Base-by-base conservation (phyloP, 2,113 vertebrate species). In the Helogale parvula region DNA sequence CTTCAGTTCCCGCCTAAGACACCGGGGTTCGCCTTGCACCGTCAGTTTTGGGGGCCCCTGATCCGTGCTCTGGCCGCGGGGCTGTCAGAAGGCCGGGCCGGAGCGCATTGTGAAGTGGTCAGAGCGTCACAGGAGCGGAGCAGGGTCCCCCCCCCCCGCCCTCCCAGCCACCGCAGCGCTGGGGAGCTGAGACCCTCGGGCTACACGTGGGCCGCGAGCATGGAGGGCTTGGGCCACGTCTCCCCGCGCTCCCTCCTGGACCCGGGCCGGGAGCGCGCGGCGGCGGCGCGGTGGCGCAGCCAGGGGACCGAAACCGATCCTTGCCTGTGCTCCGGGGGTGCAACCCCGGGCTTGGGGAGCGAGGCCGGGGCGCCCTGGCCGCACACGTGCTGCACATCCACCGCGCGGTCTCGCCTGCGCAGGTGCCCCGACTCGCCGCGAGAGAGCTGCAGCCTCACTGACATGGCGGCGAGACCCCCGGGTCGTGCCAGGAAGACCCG, bases 321-420 rank as follows among this genome's bases (percentile, higher is more conserved):
- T 84, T 10, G 97, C 97, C 93, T 83, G 90, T 98, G n/a, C 91
- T 95, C 90, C 80, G 97, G 96, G 95, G 38, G 98, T 97, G 15
- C 77, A 93, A 60, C 95, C 92, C 54, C 97, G 97, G 96, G 97
- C 96, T 97, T 92, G 93, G 89, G 96, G 98, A 97, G 97, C 96
- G 97, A 97, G 96, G 90, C 96, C 86, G 87, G 97, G 6, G 77
- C 66, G 0, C 19, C 60, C 74, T 71, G 86, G 95, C 29, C 16
- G 17, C 63, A 33, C 16, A n/a, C 1, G 2, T 19, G 35, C 57
- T 27, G 25, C 31, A 60, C 72, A 1, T 65, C 77, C 83, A 33
- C 45, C 0, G 50, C 17, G 2, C 60, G 63, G 57, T 23, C 33
- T 15, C 63, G 35, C 68, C 35, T 63, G n/a, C 87, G 21, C 52